Evolutionary conservation across 1,140 invertebrate genomes (phyloP).

Genomic region (Phortica variegata): DNA sequence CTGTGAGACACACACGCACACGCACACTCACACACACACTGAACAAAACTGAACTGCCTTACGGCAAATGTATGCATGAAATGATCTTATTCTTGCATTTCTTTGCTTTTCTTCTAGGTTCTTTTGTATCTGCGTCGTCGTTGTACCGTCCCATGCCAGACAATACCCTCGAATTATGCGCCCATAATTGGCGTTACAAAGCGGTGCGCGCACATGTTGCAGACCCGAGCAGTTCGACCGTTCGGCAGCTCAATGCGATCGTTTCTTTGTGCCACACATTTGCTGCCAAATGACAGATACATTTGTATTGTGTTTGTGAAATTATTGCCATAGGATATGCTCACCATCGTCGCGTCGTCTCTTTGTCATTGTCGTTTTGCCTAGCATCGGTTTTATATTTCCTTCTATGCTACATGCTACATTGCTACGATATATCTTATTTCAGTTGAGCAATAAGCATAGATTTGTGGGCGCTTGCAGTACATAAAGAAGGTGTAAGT

Average conservation of each 20-base stretch:
- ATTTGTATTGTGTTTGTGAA: conserved; percentile 13
- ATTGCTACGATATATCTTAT: conserved; percentile 55
- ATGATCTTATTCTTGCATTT: conserved; percentile 22
- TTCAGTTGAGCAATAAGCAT: conserved; percentile 25
- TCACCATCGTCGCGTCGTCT: conserved; percentile 5
- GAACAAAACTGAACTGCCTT: too few species aligned
- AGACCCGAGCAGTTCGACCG: conserved; percentile 17
- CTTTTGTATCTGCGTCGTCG: conserved; percentile 35
- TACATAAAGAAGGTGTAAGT: too few species aligned
- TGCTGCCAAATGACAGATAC: too few species aligned
- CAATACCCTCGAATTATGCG: conserved; percentile 52
- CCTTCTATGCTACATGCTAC: conserved; percentile 34
- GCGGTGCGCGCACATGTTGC: conserved; percentile 42
- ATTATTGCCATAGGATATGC: conserved; percentile 39
- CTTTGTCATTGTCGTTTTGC: conserved; percentile 18
- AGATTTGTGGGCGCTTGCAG: conserved; percentile 44
- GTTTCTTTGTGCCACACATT: too few species aligned
- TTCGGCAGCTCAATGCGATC: conserved; percentile 18
- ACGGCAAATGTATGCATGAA: conserved; percentile 13
- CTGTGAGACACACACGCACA: not conserved
- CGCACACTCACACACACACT: too few species aligned
- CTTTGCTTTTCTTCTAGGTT: conserved; percentile 22
- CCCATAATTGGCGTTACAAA: conserved; percentile 56
- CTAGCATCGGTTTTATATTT: conserved; percentile 13
- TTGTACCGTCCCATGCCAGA: too few species aligned